These are phyloP conservation scores for Chymomyza fuscimana DNA, from an alignment of 2,888 invertebrate species.

Conservation along the genomic window DNA sequence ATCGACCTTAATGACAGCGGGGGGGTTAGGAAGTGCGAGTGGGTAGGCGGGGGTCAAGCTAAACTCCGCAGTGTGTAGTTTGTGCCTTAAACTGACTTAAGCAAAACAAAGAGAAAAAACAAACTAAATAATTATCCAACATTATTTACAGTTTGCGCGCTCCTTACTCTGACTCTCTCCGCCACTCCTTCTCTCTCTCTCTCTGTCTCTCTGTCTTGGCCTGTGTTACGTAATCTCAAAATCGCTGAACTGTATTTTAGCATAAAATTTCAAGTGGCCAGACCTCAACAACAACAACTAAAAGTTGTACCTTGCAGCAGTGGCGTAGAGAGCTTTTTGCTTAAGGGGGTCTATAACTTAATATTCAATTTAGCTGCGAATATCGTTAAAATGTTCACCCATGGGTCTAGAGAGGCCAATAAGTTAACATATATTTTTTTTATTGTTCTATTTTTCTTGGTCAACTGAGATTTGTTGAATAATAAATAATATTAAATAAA, in stretches of 20 bases:
- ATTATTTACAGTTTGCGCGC: constrained; percentile 69
- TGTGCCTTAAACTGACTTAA: constrained; percentile 46
- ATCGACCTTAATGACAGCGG: constrained; percentile 21
- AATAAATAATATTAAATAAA: too few relatives aligned
- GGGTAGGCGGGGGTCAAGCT: neutral
- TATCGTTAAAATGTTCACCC: too few relatives aligned
- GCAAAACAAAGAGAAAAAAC: constrained; percentile 28
- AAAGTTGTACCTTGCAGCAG: neutral
- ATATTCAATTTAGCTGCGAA: too few relatives aligned
- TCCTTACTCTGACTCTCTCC: constrained; percentile 17
- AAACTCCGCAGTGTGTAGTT: constrained; percentile 17
- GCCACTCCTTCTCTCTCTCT: neutral
- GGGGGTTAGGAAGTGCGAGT: neutral
- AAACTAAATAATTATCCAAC: constrained; percentile 71
- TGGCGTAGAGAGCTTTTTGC: too few relatives aligned
- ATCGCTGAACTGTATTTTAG: constrained; percentile 68
- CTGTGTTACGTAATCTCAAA: constrained; percentile 49
- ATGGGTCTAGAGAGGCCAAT: too few relatives aligned
- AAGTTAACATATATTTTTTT: too few relatives aligned
- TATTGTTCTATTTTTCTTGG: too few relatives aligned
- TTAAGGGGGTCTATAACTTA: too few relatives aligned
- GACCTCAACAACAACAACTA: neutral
- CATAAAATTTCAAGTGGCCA: constrained; percentile 51
- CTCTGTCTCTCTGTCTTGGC: neutral
- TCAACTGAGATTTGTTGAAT: too few relatives aligned